A percentile compares a stretch with the other conserved stretches of the same genome.
These are phyloP conservation scores for Pentamera pediparva DNA, from an alignment of 53 echinoderm and acorn worm genomes.

Conservation along the genomic window DNA sequence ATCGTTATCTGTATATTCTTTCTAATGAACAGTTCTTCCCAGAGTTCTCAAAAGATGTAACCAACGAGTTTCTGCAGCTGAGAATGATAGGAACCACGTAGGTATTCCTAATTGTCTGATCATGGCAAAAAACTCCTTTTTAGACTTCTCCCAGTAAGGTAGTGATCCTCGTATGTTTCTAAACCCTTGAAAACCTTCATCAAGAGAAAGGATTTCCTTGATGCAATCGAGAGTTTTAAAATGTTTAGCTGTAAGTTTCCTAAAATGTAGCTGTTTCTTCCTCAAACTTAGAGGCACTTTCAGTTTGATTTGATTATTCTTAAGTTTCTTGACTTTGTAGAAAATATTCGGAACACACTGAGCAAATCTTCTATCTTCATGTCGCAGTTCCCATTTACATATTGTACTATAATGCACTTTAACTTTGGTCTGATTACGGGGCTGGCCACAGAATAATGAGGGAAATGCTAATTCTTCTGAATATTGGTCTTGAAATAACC, in stretches of 20 bases:
- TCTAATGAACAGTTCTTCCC: background rate
- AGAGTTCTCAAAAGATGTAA: conserved; percentile 20
- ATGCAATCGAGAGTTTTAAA: background rate
- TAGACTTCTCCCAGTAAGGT: conserved; percentile 30
- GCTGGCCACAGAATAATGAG: too few relatives aligned
- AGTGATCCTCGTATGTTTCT: conserved; percentile 18
- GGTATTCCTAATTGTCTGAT: conserved; percentile 23
- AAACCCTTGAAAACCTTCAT: conserved; percentile 28
- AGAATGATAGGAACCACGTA: conserved; percentile 30
- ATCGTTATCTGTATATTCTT: conserved; percentile 10
- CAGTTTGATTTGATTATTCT: too few relatives aligned
- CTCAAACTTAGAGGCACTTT: too few relatives aligned
- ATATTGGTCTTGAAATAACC: too few relatives aligned
- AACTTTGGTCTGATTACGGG: too few relatives aligned
- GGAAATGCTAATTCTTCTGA: too few relatives aligned
- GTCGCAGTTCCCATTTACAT: too few relatives aligned
- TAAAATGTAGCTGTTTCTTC: too few relatives aligned
- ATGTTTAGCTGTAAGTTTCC: conserved; percentile 7
- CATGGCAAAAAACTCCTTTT: conserved; percentile 29
- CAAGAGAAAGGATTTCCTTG: background rate
- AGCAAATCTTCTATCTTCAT: too few relatives aligned
- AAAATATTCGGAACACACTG: too few relatives aligned
- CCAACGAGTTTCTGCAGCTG: conserved; percentile 30
- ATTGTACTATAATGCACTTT: too few relatives aligned
- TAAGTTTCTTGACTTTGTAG: too few relatives aligned